phyloP scores from a whole-genome alignment of 1,140 invertebrate species.

The Pseudomyrmex concolor region DNA sequence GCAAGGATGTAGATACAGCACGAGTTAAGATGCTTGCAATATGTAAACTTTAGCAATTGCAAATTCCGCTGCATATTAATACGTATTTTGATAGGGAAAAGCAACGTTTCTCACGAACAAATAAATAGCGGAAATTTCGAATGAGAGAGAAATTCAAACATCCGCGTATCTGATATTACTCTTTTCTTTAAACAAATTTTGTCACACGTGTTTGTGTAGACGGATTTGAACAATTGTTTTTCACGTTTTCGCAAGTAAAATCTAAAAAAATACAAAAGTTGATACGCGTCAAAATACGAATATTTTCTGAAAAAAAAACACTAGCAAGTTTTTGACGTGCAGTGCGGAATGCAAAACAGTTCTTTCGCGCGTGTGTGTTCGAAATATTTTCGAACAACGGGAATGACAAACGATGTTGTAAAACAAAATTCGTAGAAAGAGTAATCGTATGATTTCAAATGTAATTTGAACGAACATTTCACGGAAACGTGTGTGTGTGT shows the following conservation, averaged over 20 bases:
- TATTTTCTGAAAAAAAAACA: conserved; percentile 10
- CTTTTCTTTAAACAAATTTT: neutral
- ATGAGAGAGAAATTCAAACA: neutral
- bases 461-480: neutral
- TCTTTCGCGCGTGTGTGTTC: neutral
- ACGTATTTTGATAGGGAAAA: neutral
- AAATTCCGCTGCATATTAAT: neutral
- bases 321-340: no score
- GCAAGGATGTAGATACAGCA: neutral
- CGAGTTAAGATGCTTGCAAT: neutral
- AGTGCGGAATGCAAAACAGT: neutral
- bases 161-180: neutral
- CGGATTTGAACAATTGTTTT: neutral
- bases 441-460: neutral
- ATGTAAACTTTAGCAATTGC: conserved; percentile 8
- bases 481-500: neutral
- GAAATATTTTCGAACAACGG: neutral
- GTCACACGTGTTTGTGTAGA: neutral
- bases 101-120: neutral
- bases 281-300: neutral
- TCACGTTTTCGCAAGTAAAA: neutral
- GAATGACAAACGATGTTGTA: neutral
- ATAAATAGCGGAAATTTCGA: neutral
- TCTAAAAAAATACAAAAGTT: neutral
- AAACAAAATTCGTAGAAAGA: neutral